These are phyloP conservation scores for Gisinianus flammeolus DNA, from an alignment of 2,888 invertebrate species.

Conservation along the genomic window DNA sequence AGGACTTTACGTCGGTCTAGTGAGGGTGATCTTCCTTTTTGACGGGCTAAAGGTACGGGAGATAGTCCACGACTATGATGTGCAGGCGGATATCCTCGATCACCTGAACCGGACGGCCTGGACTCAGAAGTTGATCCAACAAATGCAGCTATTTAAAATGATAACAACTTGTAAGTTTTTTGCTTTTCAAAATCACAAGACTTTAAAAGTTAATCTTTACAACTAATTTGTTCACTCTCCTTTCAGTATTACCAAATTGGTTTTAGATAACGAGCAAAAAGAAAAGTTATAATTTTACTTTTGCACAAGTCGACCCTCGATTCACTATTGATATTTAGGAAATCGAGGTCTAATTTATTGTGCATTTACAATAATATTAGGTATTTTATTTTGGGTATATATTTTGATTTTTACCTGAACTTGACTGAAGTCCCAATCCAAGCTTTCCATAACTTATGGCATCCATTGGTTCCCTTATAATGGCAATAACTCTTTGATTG, in stretches of 20 bases:
- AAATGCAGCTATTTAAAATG: too few relatives aligned
- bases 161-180: too few relatives aligned
- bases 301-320: slow-evolving; percentile 30
- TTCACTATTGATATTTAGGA: not conserved
- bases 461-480: slow-evolving; percentile 53
- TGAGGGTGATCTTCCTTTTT: not conserved
- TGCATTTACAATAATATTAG: too few relatives aligned
- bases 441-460: slow-evolving; percentile 15
- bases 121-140: too few relatives aligned
- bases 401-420: too few relatives aligned
- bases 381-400: too few relatives aligned
- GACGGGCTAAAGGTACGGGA: not conserved
- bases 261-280: not conserved
- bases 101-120: not conserved
- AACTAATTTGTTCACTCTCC: not conserved
- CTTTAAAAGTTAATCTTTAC: too few relatives aligned
- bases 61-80: not conserved
- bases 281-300: not conserved
- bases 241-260: not conserved
- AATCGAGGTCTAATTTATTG: slow-evolving; percentile 32
- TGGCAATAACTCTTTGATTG: slow-evolving; percentile 54
- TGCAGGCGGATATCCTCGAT: not conserved
- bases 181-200: too few relatives aligned
- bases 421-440: not conserved
- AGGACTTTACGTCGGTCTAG: not conserved